Evolutionary conservation across 2,888 invertebrate genomes (phyloP).

Genomic region (Danaus chrysippus): DNA sequence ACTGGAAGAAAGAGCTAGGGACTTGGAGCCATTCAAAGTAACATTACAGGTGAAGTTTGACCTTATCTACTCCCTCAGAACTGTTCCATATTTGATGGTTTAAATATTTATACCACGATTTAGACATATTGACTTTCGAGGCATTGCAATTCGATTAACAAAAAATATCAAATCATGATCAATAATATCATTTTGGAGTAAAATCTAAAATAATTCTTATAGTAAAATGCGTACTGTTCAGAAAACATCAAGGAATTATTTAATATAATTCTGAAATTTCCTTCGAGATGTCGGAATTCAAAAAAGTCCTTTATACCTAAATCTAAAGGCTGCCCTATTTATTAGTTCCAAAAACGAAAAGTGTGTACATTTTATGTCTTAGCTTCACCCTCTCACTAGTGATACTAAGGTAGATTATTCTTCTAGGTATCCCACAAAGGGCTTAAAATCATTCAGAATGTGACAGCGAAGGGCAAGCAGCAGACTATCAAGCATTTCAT

Average conservation of each 20-base stretch:
- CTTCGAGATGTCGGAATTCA: too few relatives aligned
- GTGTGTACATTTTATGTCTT: neutral
- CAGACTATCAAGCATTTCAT: slow-evolving; percentile 95
- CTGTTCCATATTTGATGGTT: too few relatives aligned
- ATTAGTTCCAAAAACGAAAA: neutral
- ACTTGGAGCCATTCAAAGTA: slow-evolving; percentile 93
- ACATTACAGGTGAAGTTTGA: slow-evolving; percentile 84
- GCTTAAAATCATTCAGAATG: slow-evolving; percentile 94
- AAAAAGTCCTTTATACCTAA: too few relatives aligned
- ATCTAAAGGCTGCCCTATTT: neutral
- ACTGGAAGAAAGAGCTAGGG: slow-evolving; percentile 89
- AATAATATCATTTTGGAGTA: too few relatives aligned
- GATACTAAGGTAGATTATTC: slow-evolving; percentile 7
- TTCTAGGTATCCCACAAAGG: slow-evolving; percentile 91
- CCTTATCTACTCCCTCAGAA: neutral
- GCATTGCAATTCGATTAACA: too few relatives aligned
- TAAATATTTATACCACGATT: too few relatives aligned
- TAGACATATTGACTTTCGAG: too few relatives aligned
- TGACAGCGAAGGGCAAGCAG: slow-evolving; percentile 72
- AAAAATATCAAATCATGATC: too few relatives aligned
- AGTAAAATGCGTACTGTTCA: too few relatives aligned
- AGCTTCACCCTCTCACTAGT: neutral
- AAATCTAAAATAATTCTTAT: too few relatives aligned
- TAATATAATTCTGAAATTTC: too few relatives aligned
- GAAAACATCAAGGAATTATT: too few relatives aligned